A percentile compares a stretch with the other conserved stretches of the same genome.
Conservation (phyloP, 1,140 invertebrate species). For the Drosophila azteca region DNA sequence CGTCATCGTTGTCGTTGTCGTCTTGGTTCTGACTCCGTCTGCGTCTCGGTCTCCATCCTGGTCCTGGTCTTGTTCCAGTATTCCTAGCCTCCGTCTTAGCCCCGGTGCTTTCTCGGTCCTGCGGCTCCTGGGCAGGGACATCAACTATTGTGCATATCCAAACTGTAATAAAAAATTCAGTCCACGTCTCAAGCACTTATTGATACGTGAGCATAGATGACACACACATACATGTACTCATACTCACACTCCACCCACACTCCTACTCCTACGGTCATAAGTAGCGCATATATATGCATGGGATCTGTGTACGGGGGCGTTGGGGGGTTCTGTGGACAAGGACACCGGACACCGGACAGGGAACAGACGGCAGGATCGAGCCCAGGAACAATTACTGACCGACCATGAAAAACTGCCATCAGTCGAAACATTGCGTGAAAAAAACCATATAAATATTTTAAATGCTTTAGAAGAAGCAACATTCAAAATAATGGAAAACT, state of each 20-base stretch:
- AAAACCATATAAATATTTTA: slow-evolving; percentile 1
- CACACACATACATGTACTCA: slow-evolving; percentile 38
- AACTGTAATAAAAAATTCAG: slow-evolving; percentile 75
- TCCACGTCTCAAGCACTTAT: slow-evolving; percentile 78
- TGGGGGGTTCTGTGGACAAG: slow-evolving; percentile 6
- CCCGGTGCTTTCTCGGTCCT: slow-evolving; percentile 29
- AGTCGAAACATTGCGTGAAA: slow-evolving; percentile 18
- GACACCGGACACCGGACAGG: background rate
- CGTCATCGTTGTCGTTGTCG: slow-evolving; percentile 16
- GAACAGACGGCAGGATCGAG: background rate
- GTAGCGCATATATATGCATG: slow-evolving; percentile 75
- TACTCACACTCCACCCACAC: slow-evolving; percentile 18
- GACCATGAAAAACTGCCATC: slow-evolving; percentile 72
- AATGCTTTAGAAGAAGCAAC: too few relatives aligned
- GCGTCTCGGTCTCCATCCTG: background rate
- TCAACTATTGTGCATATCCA: slow-evolving; percentile 70
- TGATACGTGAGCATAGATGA: slow-evolving; percentile 79
- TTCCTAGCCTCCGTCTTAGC: background rate
- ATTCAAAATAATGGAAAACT: too few relatives aligned
- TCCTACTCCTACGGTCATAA: slow-evolving; percentile 45
- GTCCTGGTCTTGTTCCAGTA: background rate
- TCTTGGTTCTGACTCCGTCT: slow-evolving; percentile 23
- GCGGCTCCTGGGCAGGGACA: slow-evolving; percentile 34
- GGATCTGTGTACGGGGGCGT: slow-evolving; percentile 18
- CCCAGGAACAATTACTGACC: slow-evolving; percentile 62